Base-by-base conservation (phyloP, 2,888 invertebrate species). In the Noctua fimbriata region DNA sequence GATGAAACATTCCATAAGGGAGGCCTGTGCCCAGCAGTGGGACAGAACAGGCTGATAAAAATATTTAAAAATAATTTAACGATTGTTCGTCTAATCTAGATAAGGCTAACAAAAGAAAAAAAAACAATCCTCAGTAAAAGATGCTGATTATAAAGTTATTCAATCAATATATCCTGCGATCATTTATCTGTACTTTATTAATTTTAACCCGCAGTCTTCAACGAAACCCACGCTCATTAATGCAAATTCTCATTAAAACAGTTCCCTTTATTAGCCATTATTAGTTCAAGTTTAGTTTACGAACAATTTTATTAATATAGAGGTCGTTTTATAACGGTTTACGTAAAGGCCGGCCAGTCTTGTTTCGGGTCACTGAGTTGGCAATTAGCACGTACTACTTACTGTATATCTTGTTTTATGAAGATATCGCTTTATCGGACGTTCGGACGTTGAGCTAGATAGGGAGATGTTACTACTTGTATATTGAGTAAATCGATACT, bases 351-450 rank as follows among this genome's bases (percentile, higher is more conserved):
- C 58, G 14, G 32, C 49, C 65, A 65, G 63, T 78, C 58, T 78
- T 73, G 80, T 81, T 36, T 12, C 36, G 79, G 79, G 86, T 78
- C 76, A 88, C 70, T 79, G 78, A 71, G 72, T 81, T 24, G 60
- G 60, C 78, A 86, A 88, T 86, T 81, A 87, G 74, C 86, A 84
- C 86, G 82, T 75, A 65, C 47, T 69, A 52, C 55, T 82, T 67
- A 16, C 44, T 28, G 71, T 76, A 73, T 58, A 81, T 79, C 75
- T 79, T 81, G 67, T 81, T 73, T 74, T 73, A 76, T 73, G 65
- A 65, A 75, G 70, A 80, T 79, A 88, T 82, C 36, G 73, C 32
- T 82, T 79, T 84, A 84, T 73, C 21, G 52, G 65, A 44, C n/a
- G 60, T 67, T 73, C 21, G 52, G 65, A 44, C n/a, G 60, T 67